Evolutionary conservation across 2,797 vertebrate species (phyloP), one percentile per base, ranked within the genome.

Genomic region (Microctenopoma steveboyesi): DNA sequence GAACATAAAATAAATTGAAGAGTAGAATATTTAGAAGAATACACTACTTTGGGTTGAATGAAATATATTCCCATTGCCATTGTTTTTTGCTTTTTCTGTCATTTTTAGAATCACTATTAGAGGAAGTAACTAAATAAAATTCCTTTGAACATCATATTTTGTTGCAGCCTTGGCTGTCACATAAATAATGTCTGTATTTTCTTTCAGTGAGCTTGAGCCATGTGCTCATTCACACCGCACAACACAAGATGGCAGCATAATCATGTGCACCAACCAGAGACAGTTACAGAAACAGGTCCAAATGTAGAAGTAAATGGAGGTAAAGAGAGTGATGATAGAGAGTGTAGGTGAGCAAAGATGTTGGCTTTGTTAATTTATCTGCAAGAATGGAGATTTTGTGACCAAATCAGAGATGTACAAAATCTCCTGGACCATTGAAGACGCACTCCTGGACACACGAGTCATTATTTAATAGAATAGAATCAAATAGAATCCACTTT

Each of bases 221-320:
- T 47, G 46, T 9, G n/a, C n/a, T 18, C 46, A 47, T 22, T 47
- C 46, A 18, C 1, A 22, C 12, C 1, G 0, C 0, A 1, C 0
- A 27, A 69, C 83, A 76, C 63, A 42, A 1, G 83, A 39, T 81
- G 83, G 83, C 80, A 81, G 80, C 45, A 76, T n/a, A 12, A 14
- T 9, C 67, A 37, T 35, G 22, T 8, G 0, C 42, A 49, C 2
- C 11, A 8, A 30, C 16, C 12, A 13, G 28, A 7, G 10, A 22
- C 10, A 33, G 30, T 15, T 22, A 11, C 37, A 54, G 25, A 5
- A 9, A 27, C 9, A 15, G 35, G 4, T 14, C 22, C 0, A 7
- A 47, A 12, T 4, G 4, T 33, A 0, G 4, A 28, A 13, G 25
- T 22, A 33, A 8, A 66, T 13, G 10, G 5, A n/a, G 11, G 6